A percentile compares a stretch with the other conserved stretches of the same genome.
Conservation (phyloP, 1,140 invertebrate genomes). For the Aphelenchoides avenae region DNA sequence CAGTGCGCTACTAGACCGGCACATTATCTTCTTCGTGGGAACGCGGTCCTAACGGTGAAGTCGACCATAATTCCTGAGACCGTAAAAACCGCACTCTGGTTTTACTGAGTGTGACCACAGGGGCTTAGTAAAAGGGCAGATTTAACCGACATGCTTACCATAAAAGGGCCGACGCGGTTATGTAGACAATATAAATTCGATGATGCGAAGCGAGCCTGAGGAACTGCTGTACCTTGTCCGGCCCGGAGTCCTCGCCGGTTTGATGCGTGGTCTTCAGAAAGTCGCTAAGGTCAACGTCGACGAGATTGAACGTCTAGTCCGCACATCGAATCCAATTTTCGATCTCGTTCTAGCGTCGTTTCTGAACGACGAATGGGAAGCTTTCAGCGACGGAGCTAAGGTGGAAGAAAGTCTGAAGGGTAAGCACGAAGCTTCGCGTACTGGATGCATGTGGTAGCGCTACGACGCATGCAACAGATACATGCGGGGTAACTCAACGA, state of each 20-base stretch:
- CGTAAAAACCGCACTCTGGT: too few species aligned
- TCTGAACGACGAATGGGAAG: constrained; percentile 12
- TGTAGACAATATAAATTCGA: not conserved
- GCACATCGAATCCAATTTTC: constrained; percentile 5
- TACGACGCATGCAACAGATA: too few species aligned
- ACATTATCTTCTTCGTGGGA: too few species aligned
- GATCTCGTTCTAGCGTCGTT: constrained; percentile 5
- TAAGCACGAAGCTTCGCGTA: too few species aligned
- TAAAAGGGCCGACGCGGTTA: constrained; percentile 10
- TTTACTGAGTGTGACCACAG: too few species aligned
- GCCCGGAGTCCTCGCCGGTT: not conserved
- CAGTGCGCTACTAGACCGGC: too few species aligned
- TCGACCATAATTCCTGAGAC: too few species aligned
- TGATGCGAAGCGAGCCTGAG: constrained; percentile 2
- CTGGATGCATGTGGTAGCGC: too few species aligned
- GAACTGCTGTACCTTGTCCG: constrained; percentile 1
- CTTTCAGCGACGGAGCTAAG: constrained; percentile 14
- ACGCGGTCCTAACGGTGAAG: too few species aligned
- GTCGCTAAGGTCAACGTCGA: constrained; percentile 9
- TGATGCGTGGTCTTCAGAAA: not conserved
- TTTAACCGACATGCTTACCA: not conserved
- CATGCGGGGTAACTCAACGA: not conserved
- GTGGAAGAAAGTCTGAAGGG: too few species aligned
- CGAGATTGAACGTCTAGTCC: not conserved
- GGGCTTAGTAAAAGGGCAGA: too few species aligned